Evolutionary conservation across 2,888 invertebrate species (phyloP), one percentile per base, ranked within the genome.

Genomic region (Drymonia ruficornis): DNA sequence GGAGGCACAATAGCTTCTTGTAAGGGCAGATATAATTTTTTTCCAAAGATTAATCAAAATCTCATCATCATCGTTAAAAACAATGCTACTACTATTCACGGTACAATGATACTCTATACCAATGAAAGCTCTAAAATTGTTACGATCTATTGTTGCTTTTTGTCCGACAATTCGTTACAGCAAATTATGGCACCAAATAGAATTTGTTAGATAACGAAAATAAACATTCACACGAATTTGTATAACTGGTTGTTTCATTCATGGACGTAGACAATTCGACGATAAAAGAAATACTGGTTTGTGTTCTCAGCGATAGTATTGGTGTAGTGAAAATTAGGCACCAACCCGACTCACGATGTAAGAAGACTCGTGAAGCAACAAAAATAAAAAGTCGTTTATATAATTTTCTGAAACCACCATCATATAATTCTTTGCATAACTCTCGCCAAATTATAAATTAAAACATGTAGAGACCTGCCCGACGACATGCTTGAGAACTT

Each of bases 381-480:
- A 80, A 83, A 80, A 72, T 74, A 76, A 80, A 80, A 81, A 76
- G 70, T 63, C 19, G 74, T 87, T 43, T 86, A 85, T 75, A 78
- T 83, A 86, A 87, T 86, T 70, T 67, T 51, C 59, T 60, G 55
- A 51, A 62, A 59, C 69, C 63, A 69, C 62, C 71, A 67, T 78
- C 74, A 76, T 67, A 78, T 74, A 71, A 74, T 76, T 76, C 74
- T 73, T 67, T 66, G 72, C 73, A 79, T 74, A 78, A 74, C 78
- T 83, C 80, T 81, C 80, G 77, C 78, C 70, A 73, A 83, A 81
- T 73, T 72, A 71, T 76, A 74, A 84, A 83, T 84, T 81, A 78
- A 81, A 80, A 78, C 77, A 74, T 55, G 62, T 59, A 61, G 74
- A 60, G 67, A 84, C 83, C 77, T 71, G 83, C 78, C 67, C 49